Base-by-base conservation (phyloP, 2,888 invertebrate species). In the Eupithecia inturbata region DNA sequence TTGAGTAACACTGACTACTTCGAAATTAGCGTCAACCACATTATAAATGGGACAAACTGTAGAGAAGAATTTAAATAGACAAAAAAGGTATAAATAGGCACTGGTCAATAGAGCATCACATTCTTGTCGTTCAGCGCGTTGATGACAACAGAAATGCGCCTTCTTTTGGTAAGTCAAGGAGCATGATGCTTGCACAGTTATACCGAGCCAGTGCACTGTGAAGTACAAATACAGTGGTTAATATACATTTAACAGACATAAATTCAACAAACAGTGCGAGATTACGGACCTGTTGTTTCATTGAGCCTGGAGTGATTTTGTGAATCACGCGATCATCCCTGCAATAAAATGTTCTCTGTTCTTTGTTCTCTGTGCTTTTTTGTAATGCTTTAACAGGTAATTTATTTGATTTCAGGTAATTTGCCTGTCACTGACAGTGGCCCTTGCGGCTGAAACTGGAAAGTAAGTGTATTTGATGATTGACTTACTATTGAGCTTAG, bases 71-170 rank as follows among this genome's bases (percentile, higher is more conserved):
- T 87, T 84, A 89, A 89, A 89, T 87, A 87, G 87, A 87, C 86
- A 88, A 92, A 92, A 91, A 92, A 88, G 88, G 90, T 94, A 94
- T 93, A 94, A 90, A 94, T 91, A 93, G 88, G 88, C 86, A 84
- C 86, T 85, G 85, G 83, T 85, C 83, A 84, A 87, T 84, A 84
- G 86, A 83, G 86, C 83, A 88, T 82, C 89, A 91, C 93, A 94
- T 90, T 93, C 89, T 87, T 85, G 84, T 87, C 82, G 87, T 86
- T 83, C 85, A 84, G 83, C 84, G 83, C 88, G 86, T 85, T 84
- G 88, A 88, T 85, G 83, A 86, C 85, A 87, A 89, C 90, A 84
- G 85, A 89, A 90, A 94, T 94, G 94, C 91, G 91, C 77, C 83
- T 83, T 77, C 83, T 93, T 81, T 81, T 92, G 91, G 94, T 94